Percentiles rank a stretch among this genome's conserved stretches.
phyloP scores from a whole-genome alignment of 2,888 invertebrate species.

The Hedya salicella region DNA sequence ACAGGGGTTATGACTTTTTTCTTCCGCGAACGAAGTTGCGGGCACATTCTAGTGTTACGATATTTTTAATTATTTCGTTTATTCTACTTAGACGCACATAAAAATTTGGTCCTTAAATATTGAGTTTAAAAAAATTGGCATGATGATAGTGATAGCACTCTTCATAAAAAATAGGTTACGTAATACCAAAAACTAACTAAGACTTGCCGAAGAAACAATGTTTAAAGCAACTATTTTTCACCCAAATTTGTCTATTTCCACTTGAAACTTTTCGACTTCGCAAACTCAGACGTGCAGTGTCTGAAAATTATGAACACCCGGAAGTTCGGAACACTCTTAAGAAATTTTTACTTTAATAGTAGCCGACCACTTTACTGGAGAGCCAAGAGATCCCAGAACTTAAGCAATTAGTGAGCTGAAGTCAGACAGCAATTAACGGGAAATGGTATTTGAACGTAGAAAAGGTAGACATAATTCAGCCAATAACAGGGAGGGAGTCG shows the following conservation, averaged over 20 bases:
- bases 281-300: constrained; percentile 48
- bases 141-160: too few relatives aligned
- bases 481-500: constrained; percentile 74
- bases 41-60: too few relatives aligned
- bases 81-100: too few relatives aligned
- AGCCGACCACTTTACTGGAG: constrained; percentile 76
- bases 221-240: constrained; percentile 15
- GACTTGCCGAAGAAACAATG: background rate
- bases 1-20: too few relatives aligned
- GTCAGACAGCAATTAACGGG: constrained; percentile 83
- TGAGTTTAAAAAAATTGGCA: too few relatives aligned
- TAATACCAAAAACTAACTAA: too few relatives aligned
- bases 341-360: constrained; percentile 77
- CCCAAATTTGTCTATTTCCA: constrained; percentile 33
- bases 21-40: too few relatives aligned
- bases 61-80: too few relatives aligned
- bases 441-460: constrained; percentile 79
- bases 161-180: too few relatives aligned
- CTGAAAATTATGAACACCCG: constrained; percentile 68
- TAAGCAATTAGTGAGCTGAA: constrained; percentile 83
- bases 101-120: too few relatives aligned
- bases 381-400: constrained; percentile 81
- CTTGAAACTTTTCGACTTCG: constrained; percentile 36
- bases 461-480: constrained; percentile 82
- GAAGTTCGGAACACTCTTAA: constrained; percentile 75